These are phyloP conservation scores for Hippocampus mohnikei DNA, from an alignment of 2,113 vertebrate species.

Conservation along the genomic window DNA sequence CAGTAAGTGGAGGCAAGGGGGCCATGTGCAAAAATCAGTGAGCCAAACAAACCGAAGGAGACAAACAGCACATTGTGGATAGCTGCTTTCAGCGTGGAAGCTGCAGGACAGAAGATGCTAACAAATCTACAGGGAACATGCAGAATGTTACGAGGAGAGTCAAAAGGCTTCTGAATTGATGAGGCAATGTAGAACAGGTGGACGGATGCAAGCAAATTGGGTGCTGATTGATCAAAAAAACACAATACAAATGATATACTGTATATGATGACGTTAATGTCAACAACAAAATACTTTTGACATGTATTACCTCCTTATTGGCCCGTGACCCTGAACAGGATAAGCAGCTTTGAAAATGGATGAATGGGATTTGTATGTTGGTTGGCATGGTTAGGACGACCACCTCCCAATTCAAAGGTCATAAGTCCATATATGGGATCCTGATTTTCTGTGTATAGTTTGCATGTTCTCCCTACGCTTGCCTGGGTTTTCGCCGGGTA, in stretches of 20 bases:
- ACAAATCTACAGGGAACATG: conserved; percentile 2
- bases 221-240: background rate
- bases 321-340: no score
- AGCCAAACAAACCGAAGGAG: conserved; percentile 8
- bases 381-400: no score
- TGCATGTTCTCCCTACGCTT: no score
- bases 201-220: background rate
- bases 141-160: background rate
- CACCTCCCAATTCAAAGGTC: no score
- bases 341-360: no score
- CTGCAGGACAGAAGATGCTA: background rate
- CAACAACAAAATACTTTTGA: background rate
- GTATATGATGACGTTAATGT: background rate
- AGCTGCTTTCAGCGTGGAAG: background rate
- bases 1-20: background rate
- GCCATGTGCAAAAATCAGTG: background rate
- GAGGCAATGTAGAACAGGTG: background rate
- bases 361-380: background rate
- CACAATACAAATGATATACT: background rate
- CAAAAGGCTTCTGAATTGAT: background rate
- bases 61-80: background rate
- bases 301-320: background rate
- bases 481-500: no score
- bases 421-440: no score
- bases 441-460: no score